Evolutionary conservation across 2,888 invertebrate species (phyloP), one percentile per base, ranked within the genome.

Genomic region (Drosophila neutralis): DNA sequence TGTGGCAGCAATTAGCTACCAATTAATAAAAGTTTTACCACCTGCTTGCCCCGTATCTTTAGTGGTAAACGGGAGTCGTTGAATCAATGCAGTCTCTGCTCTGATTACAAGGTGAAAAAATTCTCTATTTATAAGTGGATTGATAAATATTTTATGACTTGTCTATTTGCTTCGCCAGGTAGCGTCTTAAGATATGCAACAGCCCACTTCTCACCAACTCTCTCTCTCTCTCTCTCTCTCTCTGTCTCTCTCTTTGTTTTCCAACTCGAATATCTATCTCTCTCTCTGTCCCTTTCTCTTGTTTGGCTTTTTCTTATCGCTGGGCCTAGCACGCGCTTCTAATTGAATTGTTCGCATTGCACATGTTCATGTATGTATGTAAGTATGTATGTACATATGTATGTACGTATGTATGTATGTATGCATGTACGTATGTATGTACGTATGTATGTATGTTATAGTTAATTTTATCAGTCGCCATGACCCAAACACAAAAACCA

Each of bases 1-100:
- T 15, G 36, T 27, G 49, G 48, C 35, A 48, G 76, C 69, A 84
- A 84, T 84, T 84, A 84, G 73, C 59, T 70, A 71, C 57, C 80
- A 71, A 84, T 84, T 84, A 87, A 87, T 87, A 84, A 80, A 82
- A 82, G 54, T 69, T 77, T 68, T 65, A 73, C 48, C 59, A 62
- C 62, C 45, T 48, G 45, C 60, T 38, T 33, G 60, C n/a, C 53
- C 58, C 63, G 66, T 83, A 82, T 80, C 78, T 62, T 38, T 10
- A 42, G 31, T 40, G 7, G 11, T n/a, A 35, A 54, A 29, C 58
- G 27, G 52, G 29, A 63, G 61, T 27, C 51, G 11, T 45, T 60
- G 59, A 78, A 78, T 74, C 78, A 67, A 58, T 45, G 58, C 56
- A 24, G 18, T 4, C 24, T 29, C 52, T n/a, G 31, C 62, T 48